phyloP scores from a whole-genome alignment of 2,113 vertebrate species.

The Vulpes ferrilata region DNA sequence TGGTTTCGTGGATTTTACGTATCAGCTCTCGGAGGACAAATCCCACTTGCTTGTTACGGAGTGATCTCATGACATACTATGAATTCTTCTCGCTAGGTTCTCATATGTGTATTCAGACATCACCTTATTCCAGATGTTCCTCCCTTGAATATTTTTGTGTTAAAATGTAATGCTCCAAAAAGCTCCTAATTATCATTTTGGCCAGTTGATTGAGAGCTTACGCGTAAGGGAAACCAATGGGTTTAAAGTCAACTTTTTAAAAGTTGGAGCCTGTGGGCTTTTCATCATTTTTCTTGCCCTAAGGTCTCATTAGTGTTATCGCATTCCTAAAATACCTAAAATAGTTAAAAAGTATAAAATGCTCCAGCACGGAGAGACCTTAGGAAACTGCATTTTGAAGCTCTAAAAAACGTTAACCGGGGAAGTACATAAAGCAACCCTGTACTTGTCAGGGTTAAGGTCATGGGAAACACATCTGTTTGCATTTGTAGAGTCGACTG shows the following conservation, averaged over 20 bases:
- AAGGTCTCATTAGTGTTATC: slow-evolving; percentile 53
- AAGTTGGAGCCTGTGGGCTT: not conserved
- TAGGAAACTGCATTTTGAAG: slow-evolving; percentile 36
- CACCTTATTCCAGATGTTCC: slow-evolving; percentile 17
- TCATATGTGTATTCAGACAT: not conserved
- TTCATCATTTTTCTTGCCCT: slow-evolving; percentile 50
- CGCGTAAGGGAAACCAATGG: not conserved
- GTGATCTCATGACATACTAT: not conserved
- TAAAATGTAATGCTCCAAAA: slow-evolving; percentile 18
- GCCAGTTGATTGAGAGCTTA: slow-evolving; percentile 19
- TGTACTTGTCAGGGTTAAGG: slow-evolving; percentile 68
- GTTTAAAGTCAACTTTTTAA: slow-evolving; percentile 47
- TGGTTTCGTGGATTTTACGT: not conserved
- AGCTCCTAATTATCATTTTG: slow-evolving; percentile 13
- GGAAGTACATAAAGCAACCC: slow-evolving; percentile 58
- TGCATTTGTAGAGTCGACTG: slow-evolving; percentile 75
- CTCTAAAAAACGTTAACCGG: slow-evolving; percentile 48
- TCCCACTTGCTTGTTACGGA: not conserved
- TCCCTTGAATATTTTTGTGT: slow-evolving; percentile 11
- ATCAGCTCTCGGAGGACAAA: not conserved
- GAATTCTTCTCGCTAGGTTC: slow-evolving; percentile 41
- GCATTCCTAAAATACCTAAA: slow-evolving; percentile 67
- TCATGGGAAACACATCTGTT: slow-evolving; percentile 83
- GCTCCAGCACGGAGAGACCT: not conserved
- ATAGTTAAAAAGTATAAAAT: slow-evolving; percentile 59